Percentiles rank a stretch among this genome's conserved stretches.
Evolutionary conservation across 2,888 invertebrate species (phyloP).

Genomic region (Sminthurides aquaticus): DNA sequence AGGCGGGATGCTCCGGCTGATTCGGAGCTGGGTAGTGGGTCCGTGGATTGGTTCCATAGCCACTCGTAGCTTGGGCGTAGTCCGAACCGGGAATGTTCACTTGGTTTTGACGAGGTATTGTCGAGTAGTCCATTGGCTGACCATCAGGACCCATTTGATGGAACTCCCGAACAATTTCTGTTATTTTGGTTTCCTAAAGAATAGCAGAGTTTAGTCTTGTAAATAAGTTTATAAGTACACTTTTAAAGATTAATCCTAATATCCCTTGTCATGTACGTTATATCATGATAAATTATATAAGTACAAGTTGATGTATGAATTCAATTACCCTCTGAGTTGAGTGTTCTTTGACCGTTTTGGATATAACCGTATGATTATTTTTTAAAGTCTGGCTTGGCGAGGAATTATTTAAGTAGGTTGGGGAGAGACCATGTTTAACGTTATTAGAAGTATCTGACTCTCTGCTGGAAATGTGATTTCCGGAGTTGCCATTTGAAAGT

Average conservation of each 20-base stretch:
- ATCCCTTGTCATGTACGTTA: too few species aligned
- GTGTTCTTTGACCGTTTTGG: constrained; percentile 61
- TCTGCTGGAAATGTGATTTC: not conserved
- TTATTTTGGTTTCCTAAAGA: constrained; percentile 65
- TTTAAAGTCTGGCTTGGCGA: constrained; percentile 47
- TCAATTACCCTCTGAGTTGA: constrained; percentile 45
- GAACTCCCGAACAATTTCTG: constrained; percentile 42
- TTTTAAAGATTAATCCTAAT: too few species aligned
- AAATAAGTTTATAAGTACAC: too few species aligned
- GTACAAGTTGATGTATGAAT: too few species aligned
- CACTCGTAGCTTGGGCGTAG: constrained; percentile 37
- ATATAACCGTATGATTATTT: constrained; percentile 53
- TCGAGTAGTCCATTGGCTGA: constrained; percentile 45
- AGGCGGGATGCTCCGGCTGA: constrained; percentile 27
- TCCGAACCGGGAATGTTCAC: constrained; percentile 42
- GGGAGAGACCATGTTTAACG: constrained; percentile 13
- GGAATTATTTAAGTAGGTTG: constrained; percentile 17
- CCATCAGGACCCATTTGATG: constrained; percentile 55
- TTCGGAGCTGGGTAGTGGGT: constrained; percentile 42
- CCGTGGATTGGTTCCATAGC: constrained; percentile 44
- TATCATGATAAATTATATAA: not conserved
- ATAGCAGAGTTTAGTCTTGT: too few species aligned
- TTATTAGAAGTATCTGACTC: not conserved
- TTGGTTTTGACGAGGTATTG: constrained; percentile 42
- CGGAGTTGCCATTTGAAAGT: not conserved